Conservation (phyloP, 1,140 invertebrate genomes). For the Charaxes varanes region DNA sequence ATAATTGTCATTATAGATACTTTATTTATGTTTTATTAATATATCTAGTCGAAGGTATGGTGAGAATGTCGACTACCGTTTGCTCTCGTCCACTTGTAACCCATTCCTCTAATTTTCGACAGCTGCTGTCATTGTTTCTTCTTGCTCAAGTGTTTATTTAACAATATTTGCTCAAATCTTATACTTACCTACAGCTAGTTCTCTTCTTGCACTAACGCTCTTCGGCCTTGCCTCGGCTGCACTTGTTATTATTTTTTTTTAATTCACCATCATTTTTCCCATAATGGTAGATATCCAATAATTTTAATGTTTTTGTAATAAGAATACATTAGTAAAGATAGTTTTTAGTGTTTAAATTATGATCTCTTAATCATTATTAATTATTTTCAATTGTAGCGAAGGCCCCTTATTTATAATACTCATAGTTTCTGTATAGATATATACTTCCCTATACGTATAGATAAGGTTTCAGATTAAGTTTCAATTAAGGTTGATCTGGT, state of each 20-base stretch:
- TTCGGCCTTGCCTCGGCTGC: conserved; percentile 22
- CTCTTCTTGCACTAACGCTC: conserved; percentile 20
- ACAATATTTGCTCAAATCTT: conserved; percentile 66
- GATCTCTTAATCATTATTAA: conserved; percentile 74
- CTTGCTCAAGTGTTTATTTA: conserved; percentile 66
- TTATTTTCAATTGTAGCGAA: conserved; percentile 61
- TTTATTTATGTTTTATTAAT: conserved; percentile 49
- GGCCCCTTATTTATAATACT: conserved; percentile 71
- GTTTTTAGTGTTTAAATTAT: conserved; percentile 65
- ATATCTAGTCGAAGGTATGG: conserved; percentile 68
- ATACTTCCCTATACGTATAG: conserved; percentile 6
- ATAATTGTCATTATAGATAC: conserved; percentile 54
- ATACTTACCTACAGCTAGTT: conserved; percentile 8
- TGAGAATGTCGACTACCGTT: conserved; percentile 48
- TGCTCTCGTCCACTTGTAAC: conserved; percentile 18
- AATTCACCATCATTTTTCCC: conserved; percentile 37
- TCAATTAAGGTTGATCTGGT: not conserved
- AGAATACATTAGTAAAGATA: conserved; percentile 66
- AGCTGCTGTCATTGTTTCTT: conserved; percentile 49
- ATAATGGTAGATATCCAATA: conserved; percentile 55
- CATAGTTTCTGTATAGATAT: conserved; percentile 64
- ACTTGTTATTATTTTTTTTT: conserved; percentile 34
- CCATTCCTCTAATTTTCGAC: conserved; percentile 35
- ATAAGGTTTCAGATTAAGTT: conserved; percentile 2
- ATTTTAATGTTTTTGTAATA: conserved; percentile 42